Conservation (phyloP, 2,797 vertebrate species). For the Hippopotamyrus pictus region DNA sequence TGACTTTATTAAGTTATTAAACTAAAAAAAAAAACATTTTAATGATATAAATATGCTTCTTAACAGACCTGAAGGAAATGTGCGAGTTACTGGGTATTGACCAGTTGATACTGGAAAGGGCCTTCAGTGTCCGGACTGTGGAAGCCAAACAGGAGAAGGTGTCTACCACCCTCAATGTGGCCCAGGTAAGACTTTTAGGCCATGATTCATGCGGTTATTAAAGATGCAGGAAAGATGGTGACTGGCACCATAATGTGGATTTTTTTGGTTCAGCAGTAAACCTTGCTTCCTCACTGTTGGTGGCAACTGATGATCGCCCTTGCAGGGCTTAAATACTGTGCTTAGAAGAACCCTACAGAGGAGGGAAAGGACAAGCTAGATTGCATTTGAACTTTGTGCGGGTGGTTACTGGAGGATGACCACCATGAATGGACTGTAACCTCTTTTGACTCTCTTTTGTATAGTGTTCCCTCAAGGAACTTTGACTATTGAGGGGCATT, state of each 20-base stretch:
- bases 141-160: slow-evolving; percentile 96
- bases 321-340: neutral
- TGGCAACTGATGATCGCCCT: neutral
- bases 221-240: neutral
- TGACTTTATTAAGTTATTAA: neutral
- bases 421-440: neutral
- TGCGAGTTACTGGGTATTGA: slow-evolving; percentile 90
- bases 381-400: neutral
- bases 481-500: neutral
- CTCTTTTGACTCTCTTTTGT: neutral
- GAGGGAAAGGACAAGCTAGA: neutral
- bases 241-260: neutral
- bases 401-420: neutral
- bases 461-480: neutral
- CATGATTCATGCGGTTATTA: neutral
- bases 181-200: slow-evolving; percentile 70
- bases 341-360: neutral
- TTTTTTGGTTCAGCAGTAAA: neutral
- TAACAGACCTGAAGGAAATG: slow-evolving; percentile 91
- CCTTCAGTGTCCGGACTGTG: slow-evolving; percentile 94
- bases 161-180: slow-evolving; percentile 89
- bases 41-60: neutral
- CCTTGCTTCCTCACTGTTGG: neutral
- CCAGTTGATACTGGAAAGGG: slow-evolving; percentile 86
- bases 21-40: neutral